Percentiles rank a stretch among this genome's conserved stretches.
Evolutionary conservation across 2,113 vertebrate species (phyloP).

Genomic region (Lophochroa leadbeateri): DNA sequence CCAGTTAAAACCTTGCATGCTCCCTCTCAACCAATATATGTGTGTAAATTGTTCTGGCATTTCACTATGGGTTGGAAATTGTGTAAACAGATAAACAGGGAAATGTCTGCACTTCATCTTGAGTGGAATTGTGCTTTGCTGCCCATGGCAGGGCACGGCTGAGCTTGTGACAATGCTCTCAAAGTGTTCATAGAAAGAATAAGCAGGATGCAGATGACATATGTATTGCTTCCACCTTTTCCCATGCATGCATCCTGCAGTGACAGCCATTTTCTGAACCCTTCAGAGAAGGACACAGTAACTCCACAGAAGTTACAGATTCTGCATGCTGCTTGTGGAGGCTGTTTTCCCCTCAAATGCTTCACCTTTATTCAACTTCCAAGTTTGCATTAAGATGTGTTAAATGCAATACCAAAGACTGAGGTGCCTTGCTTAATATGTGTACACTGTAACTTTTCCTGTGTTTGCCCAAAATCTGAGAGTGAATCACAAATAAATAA

Average conservation of each 20-base stretch:
- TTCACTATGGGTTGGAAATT: not conserved
- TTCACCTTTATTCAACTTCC: not conserved
- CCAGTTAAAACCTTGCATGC: not conserved
- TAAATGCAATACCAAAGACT: not conserved
- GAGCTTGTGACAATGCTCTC: not conserved
- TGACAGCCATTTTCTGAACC: not conserved
- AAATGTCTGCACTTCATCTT: not conserved
- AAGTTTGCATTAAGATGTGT: not conserved
- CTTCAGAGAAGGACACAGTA: rapidly evolving
- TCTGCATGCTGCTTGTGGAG: not conserved
- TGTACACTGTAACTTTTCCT: rapidly evolving
- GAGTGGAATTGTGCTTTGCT: not conserved
- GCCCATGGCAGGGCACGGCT: not conserved
- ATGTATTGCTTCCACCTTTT: not conserved
- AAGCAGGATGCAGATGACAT: not conserved
- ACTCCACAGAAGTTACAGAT: not conserved
- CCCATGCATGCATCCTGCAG: not conserved
- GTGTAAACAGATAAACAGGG: not conserved
- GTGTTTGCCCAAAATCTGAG: not conserved
- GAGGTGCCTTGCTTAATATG: not conserved
- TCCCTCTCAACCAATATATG: not conserved
- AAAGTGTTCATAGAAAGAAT: not conserved
- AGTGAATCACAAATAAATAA: not conserved
- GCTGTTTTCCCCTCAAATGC: not conserved
- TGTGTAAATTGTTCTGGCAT: not conserved